Evolutionary conservation across 2,113 vertebrate species (phyloP), one percentile per base, ranked within the genome.

Genomic region (Phalacrocorax aristotelis): DNA sequence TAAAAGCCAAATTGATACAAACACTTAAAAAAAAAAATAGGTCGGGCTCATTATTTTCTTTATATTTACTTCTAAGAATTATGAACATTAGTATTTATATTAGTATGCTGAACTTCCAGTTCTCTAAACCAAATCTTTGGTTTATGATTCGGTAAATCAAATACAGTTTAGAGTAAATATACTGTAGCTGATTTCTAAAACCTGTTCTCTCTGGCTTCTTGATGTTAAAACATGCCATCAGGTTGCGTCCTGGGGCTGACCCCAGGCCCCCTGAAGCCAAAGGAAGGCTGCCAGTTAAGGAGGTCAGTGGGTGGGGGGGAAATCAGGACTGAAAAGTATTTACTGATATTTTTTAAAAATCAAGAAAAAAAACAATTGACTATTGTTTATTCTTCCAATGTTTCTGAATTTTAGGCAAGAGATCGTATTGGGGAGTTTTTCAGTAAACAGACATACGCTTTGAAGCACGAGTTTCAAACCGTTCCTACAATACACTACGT

Each of bases 341-440:
- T 49, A 27, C 29, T 42, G 13, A 11, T 8, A 5, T 29, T 62
- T 66, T 57, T 4, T 42, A 44, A 46, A 80, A 52, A 64, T 5
- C 52, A 25, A 46, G 7, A 30, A 68, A 34, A 68, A 34, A 61
- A 26, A 4, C 27, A 32, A 5, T 8, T 1, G 0, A 10, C 34
- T 4, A 0, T 10, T 21, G 23, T 57, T 85, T 21, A 34, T 85
- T 27, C 48, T 78, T 29, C 34, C 40, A 21, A 13, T 22, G 15
- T 49, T 68, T 91, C 78, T 71, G 36, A 87, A 91, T 91, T 96
- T 83, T 22, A 98, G 98, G 98, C 98, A 80, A 97, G 92, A 91
- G 78, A 96, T 64, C 85, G 48, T 12, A 97, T 98, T 42, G 95
- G 62, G 34, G 96, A 97, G 81, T 98, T 98, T 85, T 98, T 98